Percentiles rank a stretch among this genome's conserved stretches.
Evolutionary conservation across 2,888 invertebrate genomes (phyloP).

Genomic region (Acronicta alni): DNA sequence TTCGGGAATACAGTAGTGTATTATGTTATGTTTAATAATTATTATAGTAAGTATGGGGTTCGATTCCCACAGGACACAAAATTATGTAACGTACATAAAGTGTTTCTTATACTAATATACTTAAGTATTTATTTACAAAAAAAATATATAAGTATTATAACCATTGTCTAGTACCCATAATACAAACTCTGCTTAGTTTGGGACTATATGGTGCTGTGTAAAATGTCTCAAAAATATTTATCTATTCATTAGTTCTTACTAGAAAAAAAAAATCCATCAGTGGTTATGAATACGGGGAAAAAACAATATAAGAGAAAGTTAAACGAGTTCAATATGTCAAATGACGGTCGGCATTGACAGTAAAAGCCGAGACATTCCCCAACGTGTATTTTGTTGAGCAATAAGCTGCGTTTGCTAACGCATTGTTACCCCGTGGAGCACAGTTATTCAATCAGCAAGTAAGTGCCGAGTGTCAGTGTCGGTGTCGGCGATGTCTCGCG

Average conservation of each 20-base stretch:
- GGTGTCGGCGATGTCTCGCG: slow-evolving; percentile 16
- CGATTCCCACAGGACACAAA: too few species aligned
- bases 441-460: slow-evolving; percentile 28
- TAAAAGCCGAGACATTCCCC: slow-evolving; percentile 37
- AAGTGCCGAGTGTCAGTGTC: slow-evolving; percentile 10
- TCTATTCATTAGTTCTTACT: too few species aligned
- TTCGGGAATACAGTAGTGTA: neutral
- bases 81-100: too few species aligned
- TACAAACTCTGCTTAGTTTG: too few species aligned
- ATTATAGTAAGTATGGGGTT: too few species aligned
- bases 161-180: too few species aligned
- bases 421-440: slow-evolving; percentile 41
- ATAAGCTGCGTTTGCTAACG: slow-evolving; percentile 37
- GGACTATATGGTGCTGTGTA: too few species aligned
- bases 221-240: too few species aligned
- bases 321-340: slow-evolving; percentile 38
- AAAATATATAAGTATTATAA: too few species aligned
- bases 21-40: too few species aligned
- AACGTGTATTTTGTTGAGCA: slow-evolving; percentile 38
- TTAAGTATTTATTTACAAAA: too few species aligned
- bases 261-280: neutral
- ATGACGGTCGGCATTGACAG: slow-evolving; percentile 27
- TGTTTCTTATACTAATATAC: too few species aligned
- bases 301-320: slow-evolving; percentile 21
- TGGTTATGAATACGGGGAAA: slow-evolving; percentile 2